Conservation (phyloP, 2,888 invertebrate species). For the Carcina quercana region DNA sequence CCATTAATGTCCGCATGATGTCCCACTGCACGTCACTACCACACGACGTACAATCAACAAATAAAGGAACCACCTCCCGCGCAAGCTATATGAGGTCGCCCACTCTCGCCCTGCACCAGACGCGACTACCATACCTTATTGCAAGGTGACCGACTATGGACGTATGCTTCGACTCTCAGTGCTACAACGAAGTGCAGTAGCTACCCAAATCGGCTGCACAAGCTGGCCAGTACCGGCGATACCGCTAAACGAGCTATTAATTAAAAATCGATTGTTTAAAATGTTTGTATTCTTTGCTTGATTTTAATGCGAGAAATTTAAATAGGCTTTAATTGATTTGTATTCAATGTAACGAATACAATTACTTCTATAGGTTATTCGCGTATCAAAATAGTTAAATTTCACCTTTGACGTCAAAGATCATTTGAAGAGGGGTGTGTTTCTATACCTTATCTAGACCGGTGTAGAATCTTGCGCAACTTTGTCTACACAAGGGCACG, state of each 20-base stretch:
- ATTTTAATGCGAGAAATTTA: constrained; percentile 3
- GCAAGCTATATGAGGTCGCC: constrained; percentile 70
- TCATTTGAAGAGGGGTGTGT: too few species aligned
- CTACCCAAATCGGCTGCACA: constrained; percentile 50
- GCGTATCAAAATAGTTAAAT: too few species aligned
- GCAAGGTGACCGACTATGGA: constrained; percentile 64
- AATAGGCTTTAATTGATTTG: too few species aligned
- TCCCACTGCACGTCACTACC: constrained; percentile 60
- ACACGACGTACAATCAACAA: constrained; percentile 64
- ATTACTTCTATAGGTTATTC: too few species aligned
- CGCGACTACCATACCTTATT: constrained; percentile 67
- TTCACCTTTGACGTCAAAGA: too few species aligned
- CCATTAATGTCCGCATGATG: constrained; percentile 66
- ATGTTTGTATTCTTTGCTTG: constrained; percentile 26
- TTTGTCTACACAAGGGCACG: background rate
- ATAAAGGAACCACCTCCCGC: constrained; percentile 67
- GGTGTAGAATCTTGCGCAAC: too few species aligned
- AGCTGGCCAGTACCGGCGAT: constrained; percentile 29
- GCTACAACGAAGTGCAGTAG: constrained; percentile 34
- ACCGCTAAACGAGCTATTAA: constrained; percentile 63
- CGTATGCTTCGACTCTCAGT: constrained; percentile 29
- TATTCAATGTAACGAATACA: too few species aligned
- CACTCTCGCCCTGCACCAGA: constrained; percentile 65
- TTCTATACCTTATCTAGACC: too few species aligned
- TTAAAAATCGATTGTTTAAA: constrained; percentile 34